Evolutionary conservation across 2,888 invertebrate genomes (phyloP).

Genomic region (Amphipyra tragopoginis): DNA sequence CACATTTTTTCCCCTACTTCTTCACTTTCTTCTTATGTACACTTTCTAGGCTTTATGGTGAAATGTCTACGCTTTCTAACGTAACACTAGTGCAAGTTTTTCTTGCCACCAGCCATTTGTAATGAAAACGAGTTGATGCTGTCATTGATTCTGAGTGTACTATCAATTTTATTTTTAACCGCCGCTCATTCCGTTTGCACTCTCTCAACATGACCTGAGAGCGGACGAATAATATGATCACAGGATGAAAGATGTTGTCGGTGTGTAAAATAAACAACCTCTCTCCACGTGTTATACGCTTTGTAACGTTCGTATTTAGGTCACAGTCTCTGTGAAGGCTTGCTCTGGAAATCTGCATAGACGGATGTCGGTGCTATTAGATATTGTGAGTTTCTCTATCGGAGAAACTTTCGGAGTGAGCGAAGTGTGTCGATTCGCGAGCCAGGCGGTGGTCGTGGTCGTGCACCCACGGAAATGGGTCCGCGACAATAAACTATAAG

Average conservation of each 20-base stretch:
- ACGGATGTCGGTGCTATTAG: conserved; percentile 88
- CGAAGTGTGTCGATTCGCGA: conserved; percentile 83
- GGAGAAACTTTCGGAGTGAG: conserved; percentile 87
- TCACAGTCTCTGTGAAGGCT: conserved; percentile 80
- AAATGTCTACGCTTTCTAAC: conserved; percentile 88
- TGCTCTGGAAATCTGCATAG: conserved; percentile 89
- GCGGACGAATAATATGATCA: conserved; percentile 31
- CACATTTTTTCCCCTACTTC: conserved; percentile 84
- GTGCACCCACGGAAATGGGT: conserved; percentile 87
- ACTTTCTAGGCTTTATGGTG: conserved; percentile 89
- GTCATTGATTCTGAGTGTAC: conserved; percentile 65
- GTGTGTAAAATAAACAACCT: conserved; percentile 71
- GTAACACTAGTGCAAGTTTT: conserved; percentile 88
- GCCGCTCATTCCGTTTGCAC: conserved; percentile 26
- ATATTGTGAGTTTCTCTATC: conserved; percentile 88
- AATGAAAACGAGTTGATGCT: conserved; percentile 86
- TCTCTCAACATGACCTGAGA: conserved; percentile 42
- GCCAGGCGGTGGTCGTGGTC: conserved; percentile 73
- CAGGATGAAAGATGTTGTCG: conserved; percentile 57
- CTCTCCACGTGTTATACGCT: conserved; percentile 68
- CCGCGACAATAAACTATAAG: conserved; percentile 84
- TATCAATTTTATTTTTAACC: conserved; percentile 54
- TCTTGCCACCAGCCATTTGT: conserved; percentile 79
- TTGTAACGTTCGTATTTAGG: conserved; percentile 82
- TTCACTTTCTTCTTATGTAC: conserved; percentile 89